Percentiles rank a stretch among this genome's conserved stretches.
phyloP scores from a whole-genome alignment of 2,797 vertebrate species.

The Ispidina picta region DNA sequence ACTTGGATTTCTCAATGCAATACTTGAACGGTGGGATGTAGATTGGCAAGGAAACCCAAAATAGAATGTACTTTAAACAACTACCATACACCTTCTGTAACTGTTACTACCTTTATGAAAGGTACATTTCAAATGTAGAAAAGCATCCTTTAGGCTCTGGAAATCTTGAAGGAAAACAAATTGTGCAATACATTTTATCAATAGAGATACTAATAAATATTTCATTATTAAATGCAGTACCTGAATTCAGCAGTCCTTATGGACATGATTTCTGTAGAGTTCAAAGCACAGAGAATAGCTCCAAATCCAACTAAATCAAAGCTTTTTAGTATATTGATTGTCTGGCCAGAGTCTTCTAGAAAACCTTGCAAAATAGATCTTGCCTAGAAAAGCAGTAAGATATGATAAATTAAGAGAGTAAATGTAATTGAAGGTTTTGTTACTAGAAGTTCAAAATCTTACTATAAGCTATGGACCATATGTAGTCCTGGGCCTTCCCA shows the following conservation, averaged over 20 bases:
- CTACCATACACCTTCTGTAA: neutral
- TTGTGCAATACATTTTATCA: neutral
- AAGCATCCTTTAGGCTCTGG: neutral
- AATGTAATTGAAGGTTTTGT: neutral
- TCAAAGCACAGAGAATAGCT: constrained; percentile 74
- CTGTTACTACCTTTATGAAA: neutral
- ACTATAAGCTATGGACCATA: neutral
- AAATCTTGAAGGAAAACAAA: constrained; percentile 22
- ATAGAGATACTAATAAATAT: neutral
- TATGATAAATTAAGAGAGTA: neutral
- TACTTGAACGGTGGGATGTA: neutral
- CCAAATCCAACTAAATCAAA: constrained; percentile 82
- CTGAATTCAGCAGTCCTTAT: constrained; percentile 80
- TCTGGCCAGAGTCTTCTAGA: constrained; percentile 77
- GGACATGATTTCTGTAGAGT: constrained; percentile 70
- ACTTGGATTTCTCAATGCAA: neutral
- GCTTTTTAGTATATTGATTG: constrained; percentile 75
- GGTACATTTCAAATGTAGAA: neutral
- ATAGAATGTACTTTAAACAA: neutral
- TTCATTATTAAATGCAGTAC: constrained; percentile 52
- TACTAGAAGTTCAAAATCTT: neutral
- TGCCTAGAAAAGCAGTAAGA: constrained; percentile 65
- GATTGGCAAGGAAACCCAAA: neutral
- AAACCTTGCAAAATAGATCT: constrained; percentile 78
- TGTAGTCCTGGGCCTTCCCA: neutral